These are phyloP conservation scores for Sardina pilchardus DNA, from an alignment of 2,113 vertebrate genomes.

Conservation along the genomic window DNA sequence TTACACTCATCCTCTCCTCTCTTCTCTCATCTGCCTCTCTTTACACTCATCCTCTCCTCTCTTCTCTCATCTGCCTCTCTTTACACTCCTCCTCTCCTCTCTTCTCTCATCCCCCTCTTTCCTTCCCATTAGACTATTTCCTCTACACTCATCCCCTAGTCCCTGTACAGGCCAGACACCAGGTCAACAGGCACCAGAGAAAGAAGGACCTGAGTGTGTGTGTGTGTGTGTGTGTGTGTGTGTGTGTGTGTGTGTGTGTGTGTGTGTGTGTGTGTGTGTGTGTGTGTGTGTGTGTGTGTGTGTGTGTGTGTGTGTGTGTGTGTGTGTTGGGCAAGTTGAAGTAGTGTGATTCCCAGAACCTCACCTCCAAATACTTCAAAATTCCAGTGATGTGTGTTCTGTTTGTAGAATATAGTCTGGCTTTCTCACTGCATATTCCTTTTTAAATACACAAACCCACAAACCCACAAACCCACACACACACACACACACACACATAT, in stretches of 20 bases:
- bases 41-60: neutral
- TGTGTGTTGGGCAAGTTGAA: slow-evolving; percentile 13
- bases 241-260: slow-evolving; percentile 24
- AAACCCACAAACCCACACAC: neutral
- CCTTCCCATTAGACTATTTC: neutral
- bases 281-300: neutral
- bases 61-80: neutral
- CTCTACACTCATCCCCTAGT: neutral
- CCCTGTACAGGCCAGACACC: neutral
- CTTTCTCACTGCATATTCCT: too few species aligned
- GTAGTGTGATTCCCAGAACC: too few species aligned
- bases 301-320: slow-evolving; percentile 6
- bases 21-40: neutral
- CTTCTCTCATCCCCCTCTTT: neutral
- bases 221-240: slow-evolving; percentile 23
- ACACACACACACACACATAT: neutral
- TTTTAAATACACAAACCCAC: neutral
- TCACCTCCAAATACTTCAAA: too few species aligned
- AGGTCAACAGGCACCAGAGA: slow-evolving; percentile 54
- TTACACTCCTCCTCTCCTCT: neutral
- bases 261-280: neutral
- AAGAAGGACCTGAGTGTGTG: slow-evolving; percentile 5
- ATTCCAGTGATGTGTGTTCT: too few species aligned
- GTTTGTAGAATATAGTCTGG: too few species aligned
- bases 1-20: neutral